Percentiles rank a stretch among this genome's conserved stretches.
These are phyloP conservation scores for Pollimyrus isidori DNA, from an alignment of 2,113 vertebrate genomes.

Conservation along the genomic window DNA sequence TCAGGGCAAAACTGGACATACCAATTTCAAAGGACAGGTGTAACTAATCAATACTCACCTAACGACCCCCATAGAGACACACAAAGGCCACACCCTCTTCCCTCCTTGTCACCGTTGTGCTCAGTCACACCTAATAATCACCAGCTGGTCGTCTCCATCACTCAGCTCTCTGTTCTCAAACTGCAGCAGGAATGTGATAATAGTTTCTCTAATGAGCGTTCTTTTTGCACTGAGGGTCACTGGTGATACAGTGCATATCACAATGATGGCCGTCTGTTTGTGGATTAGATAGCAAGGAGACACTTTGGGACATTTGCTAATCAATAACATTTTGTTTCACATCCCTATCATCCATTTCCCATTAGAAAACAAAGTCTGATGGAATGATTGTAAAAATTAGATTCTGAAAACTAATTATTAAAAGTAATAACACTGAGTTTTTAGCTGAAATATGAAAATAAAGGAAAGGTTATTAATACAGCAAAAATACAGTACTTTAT, in stretches of 20 bases:
- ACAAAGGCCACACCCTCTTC: not conserved
- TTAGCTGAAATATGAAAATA: slow-evolving; percentile 50
- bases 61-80: not conserved
- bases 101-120: not conserved
- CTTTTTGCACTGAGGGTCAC: not conserved
- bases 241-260: not conserved
- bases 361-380: slow-evolving; percentile 60
- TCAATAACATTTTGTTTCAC: slow-evolving; percentile 53
- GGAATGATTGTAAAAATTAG: slow-evolving; percentile 57
- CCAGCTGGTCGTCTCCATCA: slow-evolving; percentile 1
- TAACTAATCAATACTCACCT: not conserved
- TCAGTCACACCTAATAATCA: not conserved
- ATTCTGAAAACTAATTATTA: slow-evolving; percentile 59
- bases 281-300: not conserved
- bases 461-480: slow-evolving; percentile 45
- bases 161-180: not conserved
- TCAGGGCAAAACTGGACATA: not conserved
- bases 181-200: not conserved
- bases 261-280: not conserved
- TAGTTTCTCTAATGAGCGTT: not conserved
- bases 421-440: slow-evolving; percentile 55
- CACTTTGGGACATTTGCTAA: slow-evolving; percentile 30
- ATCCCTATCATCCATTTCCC: slow-evolving; percentile 55
- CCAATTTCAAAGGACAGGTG: not conserved
- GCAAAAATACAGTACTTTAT: slow-evolving; percentile 25